These are phyloP conservation scores for Andrena flavipes DNA, from an alignment of 2,888 invertebrate genomes.

Conservation along the genomic window DNA sequence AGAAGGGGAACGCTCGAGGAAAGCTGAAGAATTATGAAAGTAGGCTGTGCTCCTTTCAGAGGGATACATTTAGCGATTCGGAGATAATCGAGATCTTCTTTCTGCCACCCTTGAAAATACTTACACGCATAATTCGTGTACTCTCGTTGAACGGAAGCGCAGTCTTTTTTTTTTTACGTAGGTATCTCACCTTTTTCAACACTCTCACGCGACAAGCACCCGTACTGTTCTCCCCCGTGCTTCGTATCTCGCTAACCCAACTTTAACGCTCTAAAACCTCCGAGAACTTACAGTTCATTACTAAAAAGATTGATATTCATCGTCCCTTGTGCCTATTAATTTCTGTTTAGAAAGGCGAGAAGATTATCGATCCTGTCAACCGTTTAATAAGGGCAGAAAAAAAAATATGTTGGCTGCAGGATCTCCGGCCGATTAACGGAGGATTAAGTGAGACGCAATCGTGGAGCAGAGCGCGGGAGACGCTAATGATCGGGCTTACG, in stretches of 20 bases:
- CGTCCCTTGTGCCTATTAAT: background rate
- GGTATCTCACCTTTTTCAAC: no score
- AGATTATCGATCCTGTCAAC: slow-evolving; percentile 3
- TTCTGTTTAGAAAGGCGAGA: slow-evolving; percentile 6
- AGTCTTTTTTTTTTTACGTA: no score
- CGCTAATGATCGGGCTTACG: slow-evolving; percentile 44
- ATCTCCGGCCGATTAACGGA: background rate
- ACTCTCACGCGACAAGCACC: no score
- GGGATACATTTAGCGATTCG: slow-evolving; percentile 4
- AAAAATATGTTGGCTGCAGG: background rate
- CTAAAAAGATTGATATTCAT: background rate
- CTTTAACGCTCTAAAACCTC: no score
- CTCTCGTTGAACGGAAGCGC: no score
- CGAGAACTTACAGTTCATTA: background rate
- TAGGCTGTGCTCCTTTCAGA: slow-evolving; percentile 23
- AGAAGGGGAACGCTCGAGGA: slow-evolving; percentile 28
- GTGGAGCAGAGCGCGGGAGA: slow-evolving; percentile 20
- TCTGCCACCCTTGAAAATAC: background rate
- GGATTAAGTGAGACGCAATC: slow-evolving; percentile 59
- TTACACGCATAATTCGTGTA: no score
- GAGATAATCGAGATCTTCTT: slow-evolving; percentile 3
- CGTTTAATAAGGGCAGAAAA: background rate
- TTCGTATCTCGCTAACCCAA: no score
- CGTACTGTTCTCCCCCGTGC: background rate
- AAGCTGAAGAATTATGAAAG: slow-evolving; percentile 52